Conservation (phyloP, 2,113 vertebrate species). For the Leiothrix lutea region DNA sequence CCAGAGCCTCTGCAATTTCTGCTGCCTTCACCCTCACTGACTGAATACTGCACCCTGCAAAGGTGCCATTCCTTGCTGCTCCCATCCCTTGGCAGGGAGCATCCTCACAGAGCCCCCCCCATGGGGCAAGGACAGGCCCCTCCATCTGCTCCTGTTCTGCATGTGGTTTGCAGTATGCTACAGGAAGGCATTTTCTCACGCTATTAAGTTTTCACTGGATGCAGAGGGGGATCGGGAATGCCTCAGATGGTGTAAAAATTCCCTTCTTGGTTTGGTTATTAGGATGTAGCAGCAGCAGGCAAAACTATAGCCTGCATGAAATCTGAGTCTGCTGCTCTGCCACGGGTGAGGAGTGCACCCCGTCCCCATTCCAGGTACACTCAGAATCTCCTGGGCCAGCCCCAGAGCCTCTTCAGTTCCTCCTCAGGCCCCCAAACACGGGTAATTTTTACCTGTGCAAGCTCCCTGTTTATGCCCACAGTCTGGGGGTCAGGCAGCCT, state of each 20-base stretch:
- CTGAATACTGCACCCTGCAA: background rate
- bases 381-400: background rate
- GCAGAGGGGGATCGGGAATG: constrained; percentile 8
- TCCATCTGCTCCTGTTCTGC: constrained; percentile 47
- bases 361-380: rapidly evolving
- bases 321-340: background rate
- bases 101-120: background rate
- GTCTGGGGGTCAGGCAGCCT: background rate
- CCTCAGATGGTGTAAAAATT: background rate
- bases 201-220: constrained; percentile 67
- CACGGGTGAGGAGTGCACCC: background rate
- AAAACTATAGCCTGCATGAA: constrained; percentile 6
- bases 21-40: background rate
- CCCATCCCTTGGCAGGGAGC: background rate
- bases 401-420: background rate
- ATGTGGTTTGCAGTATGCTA: background rate
- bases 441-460: background rate
- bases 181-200: constrained; percentile 62
- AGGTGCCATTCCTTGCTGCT: background rate
- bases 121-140: rapidly evolving
- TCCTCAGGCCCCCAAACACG: background rate
- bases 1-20: background rate
- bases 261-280: constrained; percentile 20
- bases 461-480: background rate
- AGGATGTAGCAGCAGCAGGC: background rate